Evolutionary conservation across 2,113 vertebrate species (phyloP).

Genomic region (Nesogale talazaci): DNA sequence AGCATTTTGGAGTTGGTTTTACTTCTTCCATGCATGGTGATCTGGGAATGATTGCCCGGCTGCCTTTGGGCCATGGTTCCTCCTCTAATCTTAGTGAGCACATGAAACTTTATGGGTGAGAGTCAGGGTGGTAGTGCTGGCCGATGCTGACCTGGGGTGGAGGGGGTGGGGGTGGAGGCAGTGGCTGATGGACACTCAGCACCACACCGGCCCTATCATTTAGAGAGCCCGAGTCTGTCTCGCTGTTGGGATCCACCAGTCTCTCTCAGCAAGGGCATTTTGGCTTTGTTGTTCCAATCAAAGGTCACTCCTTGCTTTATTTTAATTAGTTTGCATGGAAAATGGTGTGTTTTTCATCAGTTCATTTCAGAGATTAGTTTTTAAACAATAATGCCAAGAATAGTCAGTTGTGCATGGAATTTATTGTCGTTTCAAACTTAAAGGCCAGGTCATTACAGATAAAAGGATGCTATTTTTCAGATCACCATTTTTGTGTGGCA

Average conservation of each 20-base stretch:
- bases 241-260: conserved; percentile 81
- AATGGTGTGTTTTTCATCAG: conserved; percentile 91
- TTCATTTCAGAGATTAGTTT: conserved; percentile 92
- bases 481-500: conserved; percentile 84
- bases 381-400: conserved; percentile 90
- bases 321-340: conserved; percentile 92
- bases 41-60: conserved; percentile 18
- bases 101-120: neutral
- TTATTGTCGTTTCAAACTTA: conserved; percentile 90
- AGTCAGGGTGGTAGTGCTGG: neutral
- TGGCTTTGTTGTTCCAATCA: conserved; percentile 89
- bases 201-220: conserved; percentile 75
- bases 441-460: conserved; percentile 90
- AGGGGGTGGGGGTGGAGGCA: neutral
- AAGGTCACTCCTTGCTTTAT: conserved; percentile 89
- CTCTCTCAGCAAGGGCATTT: conserved; percentile 86
- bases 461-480: conserved; percentile 91
- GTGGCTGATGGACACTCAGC: conserved; percentile 15
- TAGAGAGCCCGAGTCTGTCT: conserved; percentile 76
- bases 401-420: conserved; percentile 86
- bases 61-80: neutral
- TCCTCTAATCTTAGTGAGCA: neutral
- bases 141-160: too few relatives aligned
- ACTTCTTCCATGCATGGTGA: neutral
- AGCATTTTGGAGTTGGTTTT: neutral